phyloP scores from a whole-genome alignment of 2,888 invertebrate species.

The Blastobasis adustella region DNA sequence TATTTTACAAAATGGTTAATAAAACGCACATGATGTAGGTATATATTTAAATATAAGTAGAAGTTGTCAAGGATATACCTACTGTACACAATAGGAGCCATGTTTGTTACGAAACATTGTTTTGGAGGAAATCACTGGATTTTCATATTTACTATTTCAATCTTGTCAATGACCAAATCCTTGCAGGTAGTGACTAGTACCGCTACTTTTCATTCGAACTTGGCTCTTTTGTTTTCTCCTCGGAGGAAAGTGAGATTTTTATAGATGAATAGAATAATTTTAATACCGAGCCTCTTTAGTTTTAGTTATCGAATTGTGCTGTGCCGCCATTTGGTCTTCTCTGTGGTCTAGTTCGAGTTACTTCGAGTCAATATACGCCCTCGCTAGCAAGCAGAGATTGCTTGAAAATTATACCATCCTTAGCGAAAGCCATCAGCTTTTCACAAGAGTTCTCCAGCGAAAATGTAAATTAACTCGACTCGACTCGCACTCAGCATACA shows the following conservation, averaged over 20 bases:
- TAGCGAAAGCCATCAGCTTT: too few species aligned
- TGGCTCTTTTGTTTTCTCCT: slow-evolving; percentile 30
- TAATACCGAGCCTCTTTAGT: slow-evolving; percentile 40
- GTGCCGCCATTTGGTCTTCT: not conserved
- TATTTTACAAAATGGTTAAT: slow-evolving; percentile 48
- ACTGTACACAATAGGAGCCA: slow-evolving; percentile 15
- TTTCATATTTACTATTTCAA: slow-evolving; percentile 10
- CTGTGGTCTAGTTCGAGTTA: not conserved
- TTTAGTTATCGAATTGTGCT: not conserved
- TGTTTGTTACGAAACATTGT: slow-evolving; percentile 22
- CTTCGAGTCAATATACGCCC: not conserved
- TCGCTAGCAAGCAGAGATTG: not conserved
- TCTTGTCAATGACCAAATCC: slow-evolving; percentile 22
- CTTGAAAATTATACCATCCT: too few species aligned
- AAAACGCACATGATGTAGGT: slow-evolving; percentile 59
- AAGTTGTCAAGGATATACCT: too few species aligned
- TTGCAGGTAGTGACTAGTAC: slow-evolving; percentile 13
- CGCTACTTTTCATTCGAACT: slow-evolving; percentile 21
- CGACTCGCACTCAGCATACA: too few species aligned
- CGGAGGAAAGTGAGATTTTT: slow-evolving; percentile 46
- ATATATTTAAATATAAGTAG: slow-evolving; percentile 19
- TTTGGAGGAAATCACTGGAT: slow-evolving; percentile 7
- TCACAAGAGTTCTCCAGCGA: too few species aligned
- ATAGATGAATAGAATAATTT: slow-evolving; percentile 33
- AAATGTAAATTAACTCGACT: too few species aligned